Conservation (phyloP, 2,797 vertebrate genomes). For the Sebastes hopkinsi region DNA sequence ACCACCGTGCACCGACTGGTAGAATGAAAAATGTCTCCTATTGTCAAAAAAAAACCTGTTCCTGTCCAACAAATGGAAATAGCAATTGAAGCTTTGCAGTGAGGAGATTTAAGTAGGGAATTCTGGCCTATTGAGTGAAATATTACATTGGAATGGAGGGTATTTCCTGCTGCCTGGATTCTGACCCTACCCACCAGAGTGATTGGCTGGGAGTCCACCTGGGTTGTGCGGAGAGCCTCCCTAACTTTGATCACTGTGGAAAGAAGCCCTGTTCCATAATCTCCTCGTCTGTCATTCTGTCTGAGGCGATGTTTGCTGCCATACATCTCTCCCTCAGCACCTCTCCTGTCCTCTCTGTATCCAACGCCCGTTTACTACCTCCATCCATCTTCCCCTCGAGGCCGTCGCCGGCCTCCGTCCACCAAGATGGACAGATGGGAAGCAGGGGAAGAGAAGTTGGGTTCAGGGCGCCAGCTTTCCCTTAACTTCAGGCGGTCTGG, state of each 20-base stretch:
- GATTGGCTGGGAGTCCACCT: constrained; percentile 61
- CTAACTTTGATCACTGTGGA: constrained; percentile 68
- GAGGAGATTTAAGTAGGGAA: constrained; percentile 8
- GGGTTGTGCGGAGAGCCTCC: constrained; percentile 42
- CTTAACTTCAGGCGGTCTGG: constrained; percentile 36
- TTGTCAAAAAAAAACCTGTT: constrained; percentile 19
- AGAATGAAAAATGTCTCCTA: constrained; percentile 32
- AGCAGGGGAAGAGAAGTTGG: constrained; percentile 34
- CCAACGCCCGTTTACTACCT: constrained; percentile 46
- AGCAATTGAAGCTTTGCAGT: constrained; percentile 18
- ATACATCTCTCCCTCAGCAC: constrained; percentile 76
- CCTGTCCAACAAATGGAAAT: constrained; percentile 27
- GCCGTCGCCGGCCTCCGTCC: constrained; percentile 21
- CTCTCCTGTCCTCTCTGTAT: constrained; percentile 53
- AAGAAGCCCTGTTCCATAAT: constrained; percentile 74
- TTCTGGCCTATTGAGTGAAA: constrained; percentile 43
- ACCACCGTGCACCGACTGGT: background rate
- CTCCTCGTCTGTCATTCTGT: constrained; percentile 85
- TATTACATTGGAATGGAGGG: constrained; percentile 49
- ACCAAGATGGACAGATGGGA: constrained; percentile 61
- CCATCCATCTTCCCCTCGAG: constrained; percentile 70
- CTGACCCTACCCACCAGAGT: constrained; percentile 46
- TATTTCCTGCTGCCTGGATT: constrained; percentile 41
- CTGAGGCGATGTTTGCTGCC: constrained; percentile 69
- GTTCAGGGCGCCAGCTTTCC: constrained; percentile 12